Evolutionary conservation across 2,797 vertebrate species (phyloP).

Genomic region (Enteromius paludinosus): DNA sequence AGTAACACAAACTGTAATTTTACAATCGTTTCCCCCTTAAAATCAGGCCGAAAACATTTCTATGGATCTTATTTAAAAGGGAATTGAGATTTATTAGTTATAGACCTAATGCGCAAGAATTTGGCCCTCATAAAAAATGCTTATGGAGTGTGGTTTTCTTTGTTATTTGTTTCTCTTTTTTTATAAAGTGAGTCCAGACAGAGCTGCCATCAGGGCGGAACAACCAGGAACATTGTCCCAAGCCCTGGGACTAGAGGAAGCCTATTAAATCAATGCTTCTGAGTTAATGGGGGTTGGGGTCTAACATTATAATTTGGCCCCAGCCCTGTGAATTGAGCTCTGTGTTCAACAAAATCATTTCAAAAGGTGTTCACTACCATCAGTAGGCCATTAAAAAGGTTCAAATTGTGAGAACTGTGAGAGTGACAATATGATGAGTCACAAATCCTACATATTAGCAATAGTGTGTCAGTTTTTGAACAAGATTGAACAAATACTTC

Average conservation of each 20-base stretch:
- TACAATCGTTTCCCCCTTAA: not conserved
- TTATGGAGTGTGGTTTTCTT: not conserved
- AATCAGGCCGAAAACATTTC: not conserved
- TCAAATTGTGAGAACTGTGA: not conserved
- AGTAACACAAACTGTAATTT: conserved; percentile 7
- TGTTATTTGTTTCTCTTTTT: not conserved
- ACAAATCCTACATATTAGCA: not conserved
- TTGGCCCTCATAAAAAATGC: not conserved
- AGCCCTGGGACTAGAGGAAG: not conserved
- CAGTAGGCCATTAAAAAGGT: not conserved
- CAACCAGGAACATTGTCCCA: conserved; percentile 1
- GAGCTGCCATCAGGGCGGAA: not conserved
- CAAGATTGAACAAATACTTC: not conserved
- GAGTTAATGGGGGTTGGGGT: not conserved
- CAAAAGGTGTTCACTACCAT: not conserved
- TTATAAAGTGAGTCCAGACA: not conserved
- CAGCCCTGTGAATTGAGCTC: not conserved
- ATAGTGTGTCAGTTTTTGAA: not conserved
- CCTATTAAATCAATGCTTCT: conserved; percentile 4
- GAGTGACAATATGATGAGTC: not conserved
- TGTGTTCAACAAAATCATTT: not conserved
- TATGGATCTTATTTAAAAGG: not conserved
- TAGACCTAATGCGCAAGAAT: not conserved
- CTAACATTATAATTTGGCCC: not conserved
- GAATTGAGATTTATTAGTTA: not conserved